Evolutionary conservation across 2,797 vertebrate species (phyloP), one percentile per base, ranked within the genome.

Genomic region (Microhierax caerulescens): DNA sequence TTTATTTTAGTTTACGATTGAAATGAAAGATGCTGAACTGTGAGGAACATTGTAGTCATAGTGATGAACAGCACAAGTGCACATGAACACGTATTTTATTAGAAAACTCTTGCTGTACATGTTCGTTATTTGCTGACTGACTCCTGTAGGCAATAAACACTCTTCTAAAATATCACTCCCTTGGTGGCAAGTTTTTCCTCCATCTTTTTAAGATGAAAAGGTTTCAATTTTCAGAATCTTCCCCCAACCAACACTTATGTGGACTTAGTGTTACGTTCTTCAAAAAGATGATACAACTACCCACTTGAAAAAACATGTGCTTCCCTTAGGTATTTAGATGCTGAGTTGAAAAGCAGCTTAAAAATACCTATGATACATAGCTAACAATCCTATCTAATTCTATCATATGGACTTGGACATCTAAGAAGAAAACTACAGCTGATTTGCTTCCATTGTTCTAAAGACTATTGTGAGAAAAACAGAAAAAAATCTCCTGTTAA

Each of bases 1-100:
- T 91, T 92, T 87, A 95, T 92, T 96, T 92, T 41, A 70, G 37
- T 37, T 79, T 60, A 82, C 4, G 36, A 69, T 1, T 85, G 70
- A 87, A 95, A 92, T 3, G 12, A 75, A 93, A 59, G 45, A 90
- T 3, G 2, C 30, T 75, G 76, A 93, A 77, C 88, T 91, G 75
- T 75, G 78, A 88, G 82, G 48, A 95, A 85, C 64, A 47, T 36
- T 83, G 86, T 94, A 95, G 93, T 85, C 93, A 96, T 72, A 94
- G 88, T 70, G 88, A 97, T 77, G 77, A 91, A 74, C 80, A 87
- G 60, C 75, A 64, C 36, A 72, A 87, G 72, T 67, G 74, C 83
- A 82, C 5, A 15, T 87, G 88, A 97, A 34, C 60, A 19, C 50
- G 39, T 80, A 87, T 89, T 96, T 94, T 76, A 91, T 92, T 89